These are phyloP conservation scores for Halcyon chelicuti DNA, from an alignment of 2,797 vertebrate species.

Conservation along the genomic window DNA sequence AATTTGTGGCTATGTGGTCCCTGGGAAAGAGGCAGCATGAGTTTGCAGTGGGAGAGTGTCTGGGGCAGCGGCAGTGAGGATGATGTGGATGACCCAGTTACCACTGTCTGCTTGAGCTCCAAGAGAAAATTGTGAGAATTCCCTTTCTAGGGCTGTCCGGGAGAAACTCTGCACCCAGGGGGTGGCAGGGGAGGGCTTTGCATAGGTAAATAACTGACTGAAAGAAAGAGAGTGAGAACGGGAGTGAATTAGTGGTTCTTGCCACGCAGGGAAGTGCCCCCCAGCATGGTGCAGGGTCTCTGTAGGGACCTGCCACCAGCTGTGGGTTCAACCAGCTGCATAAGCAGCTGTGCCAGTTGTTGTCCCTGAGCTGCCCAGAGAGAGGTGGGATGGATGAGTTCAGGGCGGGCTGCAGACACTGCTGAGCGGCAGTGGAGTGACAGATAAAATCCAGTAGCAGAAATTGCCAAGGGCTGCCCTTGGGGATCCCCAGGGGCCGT, in stretches of 20 bases:
- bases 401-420: neutral
- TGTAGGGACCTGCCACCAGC: rapidly evolving
- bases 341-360: rapidly evolving
- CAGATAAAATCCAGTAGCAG: rapidly evolving
- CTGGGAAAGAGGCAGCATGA: neutral
- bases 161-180: neutral
- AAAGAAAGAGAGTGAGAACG: neutral
- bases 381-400: neutral
- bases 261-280: rapidly evolving
- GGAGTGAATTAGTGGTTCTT: neutral
- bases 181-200: neutral
- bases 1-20: neutral
- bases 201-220: neutral
- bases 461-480: neutral
- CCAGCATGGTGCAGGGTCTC: rapidly evolving
- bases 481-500: neutral
- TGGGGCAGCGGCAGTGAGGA: rapidly evolving
- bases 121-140: neutral
- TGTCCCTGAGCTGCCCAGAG: neutral
- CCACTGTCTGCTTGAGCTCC: neutral
- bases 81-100: neutral
- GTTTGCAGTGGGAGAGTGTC: neutral
- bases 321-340: neutral
- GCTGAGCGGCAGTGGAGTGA: rapidly evolving
- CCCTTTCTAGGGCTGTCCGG: neutral